Conservation (phyloP, 1,140 invertebrate species). For the Papilio helenus region DNA sequence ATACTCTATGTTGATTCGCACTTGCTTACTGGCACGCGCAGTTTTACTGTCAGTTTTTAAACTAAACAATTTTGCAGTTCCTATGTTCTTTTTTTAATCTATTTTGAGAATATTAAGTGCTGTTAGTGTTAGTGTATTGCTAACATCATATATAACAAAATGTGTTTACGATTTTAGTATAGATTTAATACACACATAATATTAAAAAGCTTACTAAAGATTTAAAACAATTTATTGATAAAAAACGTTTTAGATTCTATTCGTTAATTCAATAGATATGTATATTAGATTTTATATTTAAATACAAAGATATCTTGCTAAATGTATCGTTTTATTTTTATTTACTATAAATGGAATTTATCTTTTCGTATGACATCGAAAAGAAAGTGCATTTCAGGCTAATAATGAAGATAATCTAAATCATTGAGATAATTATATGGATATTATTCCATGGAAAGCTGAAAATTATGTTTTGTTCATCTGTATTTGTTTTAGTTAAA, state of each 20-base stretch:
- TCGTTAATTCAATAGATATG: neutral
- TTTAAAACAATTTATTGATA: too few species aligned
- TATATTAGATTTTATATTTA: neutral
- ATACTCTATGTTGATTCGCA: neutral
- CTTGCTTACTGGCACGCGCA: conserved; percentile 36
- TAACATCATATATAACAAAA: too few species aligned
- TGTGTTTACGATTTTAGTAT: too few species aligned
- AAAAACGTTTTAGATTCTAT: neutral
- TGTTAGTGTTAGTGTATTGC: too few species aligned
- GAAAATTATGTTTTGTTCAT: neutral
- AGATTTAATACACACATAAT: too few species aligned
- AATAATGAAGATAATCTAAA: neutral
- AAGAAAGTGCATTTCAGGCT: neutral
- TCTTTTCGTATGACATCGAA: neutral
- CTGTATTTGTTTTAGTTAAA: neutral
- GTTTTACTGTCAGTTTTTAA: neutral
- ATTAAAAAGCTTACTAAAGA: too few species aligned
- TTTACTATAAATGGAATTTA: neutral
- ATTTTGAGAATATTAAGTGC: too few species aligned
- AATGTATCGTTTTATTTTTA: neutral
- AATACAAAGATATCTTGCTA: neutral
- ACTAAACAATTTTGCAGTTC: neutral
- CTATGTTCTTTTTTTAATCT: neutral
- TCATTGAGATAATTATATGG: neutral
- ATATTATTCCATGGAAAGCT: neutral